A percentile compares a stretch with the other conserved stretches of the same genome.
These are phyloP conservation scores for Anagrus nilaparvatae DNA, from an alignment of 1,140 invertebrate species.

Conservation along the genomic window DNA sequence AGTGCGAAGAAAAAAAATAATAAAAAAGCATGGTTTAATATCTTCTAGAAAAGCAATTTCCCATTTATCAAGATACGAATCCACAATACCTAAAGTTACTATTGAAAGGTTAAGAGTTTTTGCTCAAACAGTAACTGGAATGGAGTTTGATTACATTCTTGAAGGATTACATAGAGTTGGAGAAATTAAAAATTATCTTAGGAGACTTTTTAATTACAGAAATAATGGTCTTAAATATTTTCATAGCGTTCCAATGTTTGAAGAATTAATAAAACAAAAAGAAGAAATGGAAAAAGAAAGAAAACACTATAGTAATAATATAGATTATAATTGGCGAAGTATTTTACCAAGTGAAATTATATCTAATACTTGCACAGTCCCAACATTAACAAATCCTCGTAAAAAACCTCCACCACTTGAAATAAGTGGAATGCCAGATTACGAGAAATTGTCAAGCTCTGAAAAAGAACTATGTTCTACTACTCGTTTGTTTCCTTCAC, in stretches of 20 bases:
- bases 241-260: constrained; percentile 54
- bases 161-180: constrained; percentile 62
- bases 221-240: constrained; percentile 60
- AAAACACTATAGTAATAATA: constrained; percentile 43
- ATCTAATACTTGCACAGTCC: constrained; percentile 10
- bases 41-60: constrained; percentile 52
- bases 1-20: constrained; percentile 56
- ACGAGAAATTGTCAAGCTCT: constrained; percentile 57
- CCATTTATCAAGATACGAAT: constrained; percentile 55
- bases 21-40: constrained; percentile 71
- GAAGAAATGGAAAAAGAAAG: constrained; percentile 48
- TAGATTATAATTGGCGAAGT: constrained; percentile 34
- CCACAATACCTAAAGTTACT: constrained; percentile 48
- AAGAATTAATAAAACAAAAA: constrained; percentile 45
- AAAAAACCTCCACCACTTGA: constrained; percentile 56
- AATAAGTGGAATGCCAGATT: constrained; percentile 67
- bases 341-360: constrained; percentile 19
- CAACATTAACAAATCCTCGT: constrained; percentile 20
- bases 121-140: constrained; percentile 61
- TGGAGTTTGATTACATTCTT: constrained; percentile 67
- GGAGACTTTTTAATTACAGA: constrained; percentile 54
- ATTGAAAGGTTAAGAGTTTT: constrained; percentile 57
- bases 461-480: constrained; percentile 70
- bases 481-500: constrained; percentile 61
- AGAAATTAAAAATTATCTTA: constrained; percentile 56